A percentile compares a stretch with the other conserved stretches of the same genome.
These are phyloP conservation scores for Drosophila falleni DNA, from an alignment of 2,888 invertebrate genomes.

Conservation along the genomic window DNA sequence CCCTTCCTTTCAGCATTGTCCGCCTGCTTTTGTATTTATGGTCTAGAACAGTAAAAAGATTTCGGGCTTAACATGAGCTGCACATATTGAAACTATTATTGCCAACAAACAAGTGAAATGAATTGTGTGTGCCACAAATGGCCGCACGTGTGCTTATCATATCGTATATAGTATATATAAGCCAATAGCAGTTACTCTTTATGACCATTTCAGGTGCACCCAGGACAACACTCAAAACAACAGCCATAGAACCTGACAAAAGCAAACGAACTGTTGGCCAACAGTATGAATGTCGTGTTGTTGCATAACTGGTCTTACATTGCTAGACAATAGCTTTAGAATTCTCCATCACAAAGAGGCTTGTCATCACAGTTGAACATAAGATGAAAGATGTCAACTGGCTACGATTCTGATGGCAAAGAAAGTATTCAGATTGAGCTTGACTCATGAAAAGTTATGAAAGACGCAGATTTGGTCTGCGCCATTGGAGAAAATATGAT, in stretches of 20 bases:
- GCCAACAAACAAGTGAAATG: conserved; percentile 4
- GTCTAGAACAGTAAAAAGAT: conserved; percentile 46
- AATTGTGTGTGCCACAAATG: conserved; percentile 3
- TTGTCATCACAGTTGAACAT: neutral
- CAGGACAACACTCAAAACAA: neutral
- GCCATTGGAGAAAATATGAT: too few relatives aligned
- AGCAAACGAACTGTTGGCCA: neutral
- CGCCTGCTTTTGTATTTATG: conserved; percentile 33
- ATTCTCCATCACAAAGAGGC: neutral
- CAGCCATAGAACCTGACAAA: conserved; percentile 1
- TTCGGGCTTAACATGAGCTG: conserved; percentile 27
- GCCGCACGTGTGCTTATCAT: conserved; percentile 30
- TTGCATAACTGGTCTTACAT: conserved; percentile 1
- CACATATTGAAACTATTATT: conserved; percentile 33
- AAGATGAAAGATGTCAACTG: neutral
- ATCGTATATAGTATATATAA: too few relatives aligned
- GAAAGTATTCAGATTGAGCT: neutral
- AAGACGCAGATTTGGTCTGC: too few relatives aligned
- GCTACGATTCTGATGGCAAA: neutral
- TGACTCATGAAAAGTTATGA: too few relatives aligned
- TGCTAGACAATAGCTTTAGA: neutral
- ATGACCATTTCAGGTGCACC: conserved; percentile 20
- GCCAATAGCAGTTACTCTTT: conserved; percentile 18
- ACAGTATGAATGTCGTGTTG: neutral
- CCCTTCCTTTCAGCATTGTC: neutral